Base-by-base conservation (phyloP, 2,888 invertebrate genomes). In the Cerastis rubricosa region DNA sequence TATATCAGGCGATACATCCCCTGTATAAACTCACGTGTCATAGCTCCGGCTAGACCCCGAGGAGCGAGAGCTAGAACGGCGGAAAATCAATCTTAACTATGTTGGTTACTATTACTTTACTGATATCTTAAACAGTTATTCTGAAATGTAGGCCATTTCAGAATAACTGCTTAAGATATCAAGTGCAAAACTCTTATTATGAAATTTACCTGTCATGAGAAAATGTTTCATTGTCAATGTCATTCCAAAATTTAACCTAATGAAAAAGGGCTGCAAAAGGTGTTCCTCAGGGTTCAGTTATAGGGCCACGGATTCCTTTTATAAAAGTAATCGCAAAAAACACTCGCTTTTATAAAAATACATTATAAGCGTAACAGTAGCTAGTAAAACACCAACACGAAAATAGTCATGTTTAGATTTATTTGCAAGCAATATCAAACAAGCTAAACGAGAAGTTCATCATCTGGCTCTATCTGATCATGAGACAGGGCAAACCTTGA, bases 201-300 rank as follows among this genome's bases (percentile, higher is more conserved):
- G 12, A 19, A 19, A 19, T 54, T 5, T 40, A 54, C 40, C 6
- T n/a, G 40, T n/a, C 19, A 19, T 5, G 35, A 54, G n/a, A 40
- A 51, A 43, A n/a, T n/a, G n/a, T n/a, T 40, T n/a, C 25, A 25
- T 25, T n/a, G n/a, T 9, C 12, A n/a, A 25, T n/a, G 9, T 59
- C 22, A 19, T 59, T 40, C 59, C 22, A 3, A 61, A 61, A 43
- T 22, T 45, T n/a, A 29, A 71, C 22, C 17, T 19, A 47, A 14
- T 5, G 0, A 3, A 35, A 40, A 68, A 40, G 19, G 25, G 40
- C n/a, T 47, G 47, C 43, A 45, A n/a, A 43, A 54, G 9, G 29
- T 19, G 29, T 73, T 43, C n/a, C n/a, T 29, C 43, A 54, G 7
- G 51, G 71, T 54, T 54, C n/a, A 29, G 29, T 73, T 45, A 9